Base-by-base conservation (phyloP, 1,140 invertebrate species). In the Copidosoma floridanum region DNA sequence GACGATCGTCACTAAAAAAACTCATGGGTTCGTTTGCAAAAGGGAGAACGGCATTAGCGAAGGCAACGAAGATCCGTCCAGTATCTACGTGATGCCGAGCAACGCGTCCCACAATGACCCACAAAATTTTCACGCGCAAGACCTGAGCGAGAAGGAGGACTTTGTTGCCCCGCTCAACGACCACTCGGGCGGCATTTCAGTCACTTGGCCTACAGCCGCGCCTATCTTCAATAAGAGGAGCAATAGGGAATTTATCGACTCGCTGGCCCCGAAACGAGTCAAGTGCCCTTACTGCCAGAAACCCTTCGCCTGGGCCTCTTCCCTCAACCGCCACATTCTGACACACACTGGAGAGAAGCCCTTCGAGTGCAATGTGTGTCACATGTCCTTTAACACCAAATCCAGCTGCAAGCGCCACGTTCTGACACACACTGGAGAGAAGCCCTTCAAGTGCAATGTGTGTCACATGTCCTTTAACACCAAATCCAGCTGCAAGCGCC, bases 301-400 rank as follows among this genome's bases (percentile, higher is more conserved):
- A 23, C 92, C 93, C 69, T 98, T 98, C 73, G 95, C 95, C 0
- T 98, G 96, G 96, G 91, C 91, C 3, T 96, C 93, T 12, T 97
- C 95, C 0, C 81, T 98, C 10, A 85, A 94, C 3, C 84, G 95
- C 3, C 95, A 98, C 75, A 91, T 97, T 23, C 83, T 95, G 0
- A 97, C 94, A 0, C 94, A 97, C 70, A 97, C 93, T 3, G 95
- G 95, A 4, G 94, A 97, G 73, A 98, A 98, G 71, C 96, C 96
- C 0, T 98, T 90, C 80, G 93, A 95, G 72, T 98, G 96, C 76
- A 88, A 89, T 1, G 88, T 93, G 64, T 98, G 96, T 73, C 89
- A 90, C 0, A 82, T 97, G 1, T 85, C 94, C 0, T 98, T 98
- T 76, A 98, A 95, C 3, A 98, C 95, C 0, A 98, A 98, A 71